Base-by-base conservation (phyloP, 2,113 vertebrate species). In the Regulus satrapa region DNA sequence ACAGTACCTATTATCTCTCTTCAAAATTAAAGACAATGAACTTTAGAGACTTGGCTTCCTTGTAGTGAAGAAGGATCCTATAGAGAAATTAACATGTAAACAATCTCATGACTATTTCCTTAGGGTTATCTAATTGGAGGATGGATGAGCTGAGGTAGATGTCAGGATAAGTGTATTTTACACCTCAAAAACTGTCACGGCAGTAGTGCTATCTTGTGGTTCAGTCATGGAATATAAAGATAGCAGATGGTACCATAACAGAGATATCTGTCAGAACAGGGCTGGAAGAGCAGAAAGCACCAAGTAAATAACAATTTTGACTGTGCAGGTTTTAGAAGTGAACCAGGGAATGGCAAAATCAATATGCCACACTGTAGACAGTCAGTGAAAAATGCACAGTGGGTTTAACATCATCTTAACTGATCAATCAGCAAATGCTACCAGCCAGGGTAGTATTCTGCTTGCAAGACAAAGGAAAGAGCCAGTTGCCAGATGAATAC, bases 191-290 rank as follows among this genome's bases (percentile, higher is more conserved):
- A 79, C 84, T 95, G 87, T 96, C 86, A 91, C 34, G 94, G 91
- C 69, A 91, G 49, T 92, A 85, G 86, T 79, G 89, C 80, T 95
- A 96, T 91, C 80, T 94, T 87, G 89, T 89, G 87, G 49, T 91
- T 78, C 54, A n/a, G 12, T 72, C 91, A 56, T 87, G 52, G 93
- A 91, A 82, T 84, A 87, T 64, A 91, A 95, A 89, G 92, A 78
- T 48, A 91, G 86, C 95, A 96, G 94, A 95, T 96, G 91, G 95
- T 92, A 66, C 94, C 91, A 72, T 85, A 95, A 91, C 91, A 94
- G 56, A 89, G 91, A 89, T 91, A 96, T 89, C 68, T 96, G 94
- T 95, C 95, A 94, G 91, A 92, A 85, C 28, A 64, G 58, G 76
- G 38, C 66, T 95, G 80, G 88, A 95, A 79, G 90, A 88, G 89